phyloP scores from a whole-genome alignment of 2,797 vertebrate species.

The Microchirus variegatus region DNA sequence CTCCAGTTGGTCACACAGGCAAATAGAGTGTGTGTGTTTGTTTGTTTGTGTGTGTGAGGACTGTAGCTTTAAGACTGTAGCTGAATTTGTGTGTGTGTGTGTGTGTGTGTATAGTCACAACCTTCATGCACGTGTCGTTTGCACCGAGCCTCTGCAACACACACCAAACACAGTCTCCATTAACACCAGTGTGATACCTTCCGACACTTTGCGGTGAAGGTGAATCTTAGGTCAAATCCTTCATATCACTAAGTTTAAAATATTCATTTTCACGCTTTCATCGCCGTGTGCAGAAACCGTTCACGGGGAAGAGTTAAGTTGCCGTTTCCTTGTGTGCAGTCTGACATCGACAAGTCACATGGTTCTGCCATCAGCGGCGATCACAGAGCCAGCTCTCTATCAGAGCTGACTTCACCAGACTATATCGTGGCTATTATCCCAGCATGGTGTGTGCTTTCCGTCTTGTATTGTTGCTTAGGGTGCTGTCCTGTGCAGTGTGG shows the following conservation, averaged over 20 bases:
- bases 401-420: slow-evolving; percentile 62
- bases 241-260: slow-evolving; percentile 1
- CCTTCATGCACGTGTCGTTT: slow-evolving; percentile 62
- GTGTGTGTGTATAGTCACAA: slow-evolving; percentile 47
- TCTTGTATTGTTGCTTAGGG: slow-evolving; percentile 72
- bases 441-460: slow-evolving; percentile 66
- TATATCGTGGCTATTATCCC: slow-evolving; percentile 67
- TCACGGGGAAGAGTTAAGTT: slow-evolving; percentile 30
- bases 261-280: slow-evolving; percentile 27
- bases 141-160: slow-evolving; percentile 55
- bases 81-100: slow-evolving; percentile 37
- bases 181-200: slow-evolving; percentile 68
- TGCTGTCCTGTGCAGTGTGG: slow-evolving; percentile 61
- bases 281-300: slow-evolving; percentile 25
- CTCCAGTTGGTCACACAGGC: slow-evolving; percentile 73
- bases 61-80: slow-evolving; percentile 46
- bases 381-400: slow-evolving; percentile 60
- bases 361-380: slow-evolving; percentile 62
- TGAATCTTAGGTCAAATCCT: slow-evolving; percentile 60
- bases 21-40: slow-evolving; percentile 46
- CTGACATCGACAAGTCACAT: slow-evolving; percentile 59
- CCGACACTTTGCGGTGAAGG: slow-evolving; percentile 47
- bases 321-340: slow-evolving; percentile 52
- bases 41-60: slow-evolving; percentile 39
- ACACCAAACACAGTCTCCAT: slow-evolving; percentile 62